Evolutionary conservation across 2,888 invertebrate genomes (phyloP).

Genomic region (Hirtodrosophila cameraria): DNA sequence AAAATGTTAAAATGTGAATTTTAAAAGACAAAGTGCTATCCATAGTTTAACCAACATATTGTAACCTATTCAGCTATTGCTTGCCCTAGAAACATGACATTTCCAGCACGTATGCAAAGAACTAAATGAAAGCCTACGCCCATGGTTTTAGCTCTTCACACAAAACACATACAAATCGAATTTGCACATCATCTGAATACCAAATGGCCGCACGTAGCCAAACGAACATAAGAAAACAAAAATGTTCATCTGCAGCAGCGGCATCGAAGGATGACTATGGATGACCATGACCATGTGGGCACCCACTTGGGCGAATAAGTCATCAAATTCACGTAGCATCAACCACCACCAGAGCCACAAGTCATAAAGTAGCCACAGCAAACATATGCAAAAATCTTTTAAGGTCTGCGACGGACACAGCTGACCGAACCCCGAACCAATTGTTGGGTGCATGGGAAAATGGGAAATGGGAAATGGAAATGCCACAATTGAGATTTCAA

Average conservation of each 20-base stretch:
- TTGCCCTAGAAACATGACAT: neutral
- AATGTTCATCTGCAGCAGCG: conserved; percentile 43
- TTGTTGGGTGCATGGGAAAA: conserved; percentile 30
- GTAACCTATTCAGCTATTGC: conserved; percentile 23
- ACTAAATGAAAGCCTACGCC: conserved; percentile 32
- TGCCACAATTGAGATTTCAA: conserved; percentile 59
- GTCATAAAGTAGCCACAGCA: conserved; percentile 67
- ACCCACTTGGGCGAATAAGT: conserved; percentile 75
- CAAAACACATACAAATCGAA: conserved; percentile 78
- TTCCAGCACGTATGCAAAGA: neutral
- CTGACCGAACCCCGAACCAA: conserved; percentile 45
- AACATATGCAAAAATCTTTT: conserved; percentile 79
- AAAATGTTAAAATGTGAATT: fast-evolving
- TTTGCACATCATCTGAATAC: conserved; percentile 84
- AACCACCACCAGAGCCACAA: conserved; percentile 43
- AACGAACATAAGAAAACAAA: conserved; percentile 31
- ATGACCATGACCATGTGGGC: conserved; percentile 49
- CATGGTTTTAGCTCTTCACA: conserved; percentile 45
- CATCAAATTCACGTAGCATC: conserved; percentile 76
- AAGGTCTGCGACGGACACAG: conserved; percentile 46
- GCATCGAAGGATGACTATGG: conserved; percentile 53
- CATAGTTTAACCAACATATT: neutral
- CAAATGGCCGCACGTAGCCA: conserved; percentile 81
- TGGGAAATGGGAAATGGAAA: conserved; percentile 47
- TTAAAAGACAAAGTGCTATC: neutral